These are phyloP conservation scores for Catharus bicknelli DNA, from an alignment of 2,113 vertebrate species.

Conservation along the genomic window DNA sequence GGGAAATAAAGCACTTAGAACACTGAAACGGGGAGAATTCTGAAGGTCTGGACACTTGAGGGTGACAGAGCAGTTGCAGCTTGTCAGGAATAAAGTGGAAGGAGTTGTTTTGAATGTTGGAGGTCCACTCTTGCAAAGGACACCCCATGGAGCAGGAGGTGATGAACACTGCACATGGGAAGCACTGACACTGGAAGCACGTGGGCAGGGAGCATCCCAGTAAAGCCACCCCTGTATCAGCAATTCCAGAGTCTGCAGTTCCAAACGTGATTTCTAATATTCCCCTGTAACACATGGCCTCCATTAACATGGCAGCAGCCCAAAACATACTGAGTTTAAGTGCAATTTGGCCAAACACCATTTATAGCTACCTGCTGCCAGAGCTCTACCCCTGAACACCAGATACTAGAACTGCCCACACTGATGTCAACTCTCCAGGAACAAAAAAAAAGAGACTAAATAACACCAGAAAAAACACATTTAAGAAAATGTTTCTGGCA, in stretches of 20 bases:
- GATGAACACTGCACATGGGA: not conserved
- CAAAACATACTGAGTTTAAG: not conserved
- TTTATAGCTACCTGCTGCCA: not conserved
- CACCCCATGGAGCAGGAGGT: not conserved
- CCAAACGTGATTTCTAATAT: not conserved
- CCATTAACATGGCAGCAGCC: not conserved
- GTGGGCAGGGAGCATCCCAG: not conserved
- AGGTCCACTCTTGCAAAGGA: not conserved
- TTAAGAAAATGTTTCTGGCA: not conserved
- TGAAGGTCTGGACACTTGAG: not conserved
- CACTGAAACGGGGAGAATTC: not conserved
- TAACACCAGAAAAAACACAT: rapidly evolving
- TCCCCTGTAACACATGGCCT: not conserved
- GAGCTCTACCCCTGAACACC: not conserved
- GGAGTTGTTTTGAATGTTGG: not conserved
- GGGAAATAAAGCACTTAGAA: not conserved
- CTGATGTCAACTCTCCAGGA: not conserved
- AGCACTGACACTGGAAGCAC: not conserved
- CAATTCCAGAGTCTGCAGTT: not conserved
- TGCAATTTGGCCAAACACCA: not conserved
- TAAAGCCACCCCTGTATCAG: not conserved
- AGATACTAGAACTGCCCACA: not conserved
- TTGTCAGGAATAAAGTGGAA: not conserved
- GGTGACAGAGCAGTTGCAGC: not conserved
- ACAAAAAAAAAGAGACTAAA: not conserved